phyloP scores from a whole-genome alignment of 2,888 invertebrate species.

The Melitaea athalia region DNA sequence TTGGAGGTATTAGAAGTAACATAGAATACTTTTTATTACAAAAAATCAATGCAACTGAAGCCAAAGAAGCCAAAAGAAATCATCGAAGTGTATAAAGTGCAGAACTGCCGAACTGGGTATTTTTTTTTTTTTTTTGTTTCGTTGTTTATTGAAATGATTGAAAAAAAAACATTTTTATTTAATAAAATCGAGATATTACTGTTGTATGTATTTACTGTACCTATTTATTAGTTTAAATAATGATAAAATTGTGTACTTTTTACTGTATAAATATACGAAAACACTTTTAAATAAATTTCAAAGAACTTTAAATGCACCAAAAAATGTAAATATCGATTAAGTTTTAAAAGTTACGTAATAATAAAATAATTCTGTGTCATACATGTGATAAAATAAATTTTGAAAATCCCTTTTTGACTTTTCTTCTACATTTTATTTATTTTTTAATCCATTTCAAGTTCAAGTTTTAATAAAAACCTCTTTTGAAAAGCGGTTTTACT shows the following conservation, averaged over 20 bases:
- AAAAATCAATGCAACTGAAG: no score
- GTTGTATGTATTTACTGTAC: not conserved
- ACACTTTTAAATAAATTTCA: conserved; percentile 28
- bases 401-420: conserved; percentile 24
- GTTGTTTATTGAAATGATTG: no score
- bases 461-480: no score
- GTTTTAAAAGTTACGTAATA: conserved; percentile 17
- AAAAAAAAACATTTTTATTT: no score
- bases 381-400: conserved; percentile 41
- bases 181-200: not conserved
- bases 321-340: conserved; percentile 37
- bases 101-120: no score
- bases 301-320: conserved; percentile 34
- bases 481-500: no score
- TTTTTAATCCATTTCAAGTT: not conserved
- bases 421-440: conserved; percentile 15
- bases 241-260: conserved; percentile 1
- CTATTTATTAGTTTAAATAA: conserved; percentile 1
- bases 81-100: no score
- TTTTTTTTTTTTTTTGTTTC: no score
- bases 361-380: conserved; percentile 33
- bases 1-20: no score
- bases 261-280: conserved; percentile 3
- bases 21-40: no score
- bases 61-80: no score